Conservation (phyloP, 2,797 vertebrate species). For the Enteromius argenteus region DNA sequence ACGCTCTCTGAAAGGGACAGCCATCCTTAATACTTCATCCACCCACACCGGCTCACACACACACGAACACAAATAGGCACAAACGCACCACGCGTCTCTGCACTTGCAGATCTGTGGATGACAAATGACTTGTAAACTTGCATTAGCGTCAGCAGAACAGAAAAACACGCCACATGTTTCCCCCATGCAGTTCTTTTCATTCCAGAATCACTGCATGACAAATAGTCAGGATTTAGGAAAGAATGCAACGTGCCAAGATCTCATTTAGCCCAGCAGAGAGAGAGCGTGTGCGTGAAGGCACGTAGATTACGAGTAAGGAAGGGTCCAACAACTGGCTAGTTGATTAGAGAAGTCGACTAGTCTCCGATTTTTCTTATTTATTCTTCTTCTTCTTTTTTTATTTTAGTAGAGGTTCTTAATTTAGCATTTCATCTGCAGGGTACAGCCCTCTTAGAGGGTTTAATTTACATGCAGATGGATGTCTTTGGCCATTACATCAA, state of each 20-base stretch:
- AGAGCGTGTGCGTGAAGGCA: slow-evolving; percentile 35
- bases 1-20: slow-evolving; percentile 59
- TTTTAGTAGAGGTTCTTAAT: not conserved
- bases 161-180: slow-evolving; percentile 61
- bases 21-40: slow-evolving; percentile 62
- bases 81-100: slow-evolving; percentile 39
- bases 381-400: not conserved
- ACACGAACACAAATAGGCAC: slow-evolving; percentile 44
- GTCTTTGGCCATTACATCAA: not conserved
- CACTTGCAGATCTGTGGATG: slow-evolving; percentile 60
- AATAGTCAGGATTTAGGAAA: slow-evolving; percentile 63
- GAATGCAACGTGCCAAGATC: slow-evolving; percentile 61
- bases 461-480: not conserved
- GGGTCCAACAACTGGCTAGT: not conserved
- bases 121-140: slow-evolving; percentile 76
- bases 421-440: not conserved
- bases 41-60: slow-evolving; percentile 54
- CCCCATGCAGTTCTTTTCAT: slow-evolving; percentile 64
- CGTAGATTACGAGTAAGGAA: slow-evolving; percentile 13
- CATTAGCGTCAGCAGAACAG: slow-evolving; percentile 69
- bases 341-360: slow-evolving; percentile 10
- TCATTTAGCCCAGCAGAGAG: slow-evolving; percentile 62
- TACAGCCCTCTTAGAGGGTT: not conserved
- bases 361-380: not conserved
- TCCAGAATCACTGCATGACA: slow-evolving; percentile 64